Evolutionary conservation across 1,140 invertebrate species (phyloP).

Genomic region (Calliphora vicina): DNA sequence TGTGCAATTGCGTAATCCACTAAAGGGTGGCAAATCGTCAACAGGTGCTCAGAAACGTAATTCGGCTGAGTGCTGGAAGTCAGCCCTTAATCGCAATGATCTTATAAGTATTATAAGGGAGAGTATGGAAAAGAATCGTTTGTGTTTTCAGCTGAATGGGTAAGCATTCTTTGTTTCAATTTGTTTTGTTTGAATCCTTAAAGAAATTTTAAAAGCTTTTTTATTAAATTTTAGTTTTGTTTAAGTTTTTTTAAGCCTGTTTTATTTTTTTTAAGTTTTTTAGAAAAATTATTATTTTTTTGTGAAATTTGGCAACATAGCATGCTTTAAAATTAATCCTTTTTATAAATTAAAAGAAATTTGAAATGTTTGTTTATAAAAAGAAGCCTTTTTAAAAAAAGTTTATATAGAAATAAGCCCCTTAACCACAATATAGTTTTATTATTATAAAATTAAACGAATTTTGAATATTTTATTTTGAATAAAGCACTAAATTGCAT

Average conservation of each 20-base stretch:
- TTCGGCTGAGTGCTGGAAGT: slow-evolving; percentile 65
- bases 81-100: slow-evolving; percentile 78
- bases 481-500: no score
- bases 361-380: no score
- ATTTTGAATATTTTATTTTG: no score
- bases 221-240: not conserved
- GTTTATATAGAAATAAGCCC: no score
- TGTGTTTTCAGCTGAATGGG: slow-evolving; percentile 82
- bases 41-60: slow-evolving; percentile 47
- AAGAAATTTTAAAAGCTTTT: not conserved
- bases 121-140: slow-evolving; percentile 90
- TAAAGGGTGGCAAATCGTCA: not conserved
- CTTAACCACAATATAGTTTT: not conserved
- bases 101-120: slow-evolving; percentile 86
- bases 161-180: no score
- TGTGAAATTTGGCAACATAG: slow-evolving; percentile 27
- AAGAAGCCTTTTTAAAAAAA: no score
- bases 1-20: slow-evolving; percentile 56
- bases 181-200: not conserved
- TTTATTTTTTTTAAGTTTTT: not conserved
- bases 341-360: no score
- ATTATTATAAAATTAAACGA: not conserved
- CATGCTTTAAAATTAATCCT: not conserved
- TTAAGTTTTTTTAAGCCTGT: not conserved
- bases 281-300: not conserved